Conservation (phyloP, 2,888 invertebrate genomes). For the Agrilus cyanescens region DNA sequence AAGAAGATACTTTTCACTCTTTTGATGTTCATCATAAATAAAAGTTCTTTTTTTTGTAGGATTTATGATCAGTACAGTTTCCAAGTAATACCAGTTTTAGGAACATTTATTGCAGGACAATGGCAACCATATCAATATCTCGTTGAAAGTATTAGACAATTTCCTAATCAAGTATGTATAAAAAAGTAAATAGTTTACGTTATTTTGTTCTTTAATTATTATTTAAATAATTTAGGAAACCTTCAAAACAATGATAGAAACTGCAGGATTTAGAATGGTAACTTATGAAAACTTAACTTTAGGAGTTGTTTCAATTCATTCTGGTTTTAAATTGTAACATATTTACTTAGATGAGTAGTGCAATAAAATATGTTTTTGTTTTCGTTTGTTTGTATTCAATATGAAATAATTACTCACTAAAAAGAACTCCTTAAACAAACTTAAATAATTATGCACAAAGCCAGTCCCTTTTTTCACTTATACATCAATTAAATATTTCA, state of each 20-base stretch:
- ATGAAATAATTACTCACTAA: slow-evolving; percentile 4
- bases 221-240: slow-evolving; percentile 47
- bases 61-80: slow-evolving; percentile 94
- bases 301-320: slow-evolving; percentile 91
- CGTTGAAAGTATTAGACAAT: slow-evolving; percentile 94
- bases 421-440: not conserved
- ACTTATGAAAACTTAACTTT: slow-evolving; percentile 82
- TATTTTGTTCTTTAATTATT: slow-evolving; percentile 2
- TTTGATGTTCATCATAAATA: too few relatives aligned
- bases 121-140: slow-evolving; percentile 97
- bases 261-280: slow-evolving; percentile 80
- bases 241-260: slow-evolving; percentile 78
- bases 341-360: not conserved
- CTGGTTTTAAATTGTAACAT: slow-evolving; percentile 76
- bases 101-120: slow-evolving; percentile 84
- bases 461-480: not conserved
- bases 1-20: not conserved
- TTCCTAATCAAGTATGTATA: slow-evolving; percentile 72
- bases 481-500: too few relatives aligned
- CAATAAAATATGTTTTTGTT: not conserved
- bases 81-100: slow-evolving; percentile 93
- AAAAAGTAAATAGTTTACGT: not conserved
- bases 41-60: slow-evolving; percentile 38
- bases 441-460: slow-evolving; percentile 1
- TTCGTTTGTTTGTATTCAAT: not conserved